phyloP scores from a whole-genome alignment of 2,888 invertebrate genomes.

The Tetragnatha montana region DNA sequence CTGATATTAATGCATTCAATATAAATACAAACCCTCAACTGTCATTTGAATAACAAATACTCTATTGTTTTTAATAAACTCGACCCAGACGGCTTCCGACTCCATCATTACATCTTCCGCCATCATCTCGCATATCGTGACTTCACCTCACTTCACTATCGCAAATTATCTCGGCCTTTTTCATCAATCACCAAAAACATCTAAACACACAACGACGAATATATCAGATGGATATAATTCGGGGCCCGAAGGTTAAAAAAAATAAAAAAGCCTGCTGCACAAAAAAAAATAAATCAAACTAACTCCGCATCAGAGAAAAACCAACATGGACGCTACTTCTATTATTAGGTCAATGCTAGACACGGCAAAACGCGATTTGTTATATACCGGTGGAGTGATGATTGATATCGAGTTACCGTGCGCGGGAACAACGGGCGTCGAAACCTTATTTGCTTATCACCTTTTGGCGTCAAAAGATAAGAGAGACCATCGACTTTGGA shows the following conservation, averaged over 20 bases:
- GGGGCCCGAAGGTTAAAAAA: slow-evolving; percentile 1
- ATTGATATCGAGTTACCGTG: slow-evolving; percentile 55
- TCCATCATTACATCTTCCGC: too few species aligned
- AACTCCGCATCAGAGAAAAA: slow-evolving; percentile 1
- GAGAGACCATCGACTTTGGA: slow-evolving; percentile 26
- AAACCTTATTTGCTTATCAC: slow-evolving; percentile 67
- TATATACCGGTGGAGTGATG: slow-evolving; percentile 15
- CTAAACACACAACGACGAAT: neutral
- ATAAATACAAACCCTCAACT: too few species aligned
- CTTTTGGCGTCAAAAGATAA: slow-evolving; percentile 42
- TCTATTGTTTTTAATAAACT: too few species aligned
- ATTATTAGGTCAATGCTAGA: slow-evolving; percentile 65
- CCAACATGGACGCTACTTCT: neutral
- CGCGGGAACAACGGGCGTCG: slow-evolving; percentile 29
- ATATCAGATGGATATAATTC: neutral
- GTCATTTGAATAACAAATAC: too few species aligned
- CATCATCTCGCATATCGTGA: too few species aligned
- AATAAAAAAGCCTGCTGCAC: too few species aligned
- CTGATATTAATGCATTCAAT: too few species aligned
- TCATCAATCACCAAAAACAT: neutral
- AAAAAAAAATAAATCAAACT: neutral
- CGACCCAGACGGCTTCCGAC: too few species aligned
- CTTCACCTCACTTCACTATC: too few species aligned
- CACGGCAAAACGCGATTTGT: slow-evolving; percentile 61
- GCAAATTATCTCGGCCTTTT: neutral